Conservation (phyloP, 2,888 invertebrate species). For the Gisinianus flammeolus region DNA sequence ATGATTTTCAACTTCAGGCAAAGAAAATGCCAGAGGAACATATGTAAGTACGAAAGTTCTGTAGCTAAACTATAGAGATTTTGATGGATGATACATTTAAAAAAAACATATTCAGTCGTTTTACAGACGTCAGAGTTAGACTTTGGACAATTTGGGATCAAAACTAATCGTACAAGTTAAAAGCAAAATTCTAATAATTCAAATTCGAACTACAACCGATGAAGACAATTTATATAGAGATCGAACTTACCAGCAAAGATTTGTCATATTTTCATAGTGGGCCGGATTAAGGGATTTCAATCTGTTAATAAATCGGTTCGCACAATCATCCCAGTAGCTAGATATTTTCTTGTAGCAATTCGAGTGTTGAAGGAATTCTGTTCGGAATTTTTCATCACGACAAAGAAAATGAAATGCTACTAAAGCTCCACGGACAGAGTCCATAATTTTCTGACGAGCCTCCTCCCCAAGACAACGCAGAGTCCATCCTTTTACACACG, state of each 20-base stretch:
- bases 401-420: conserved; percentile 47
- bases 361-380: conserved; percentile 48
- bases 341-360: conserved; percentile 51
- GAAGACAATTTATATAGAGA: too few species aligned
- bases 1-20: too few species aligned
- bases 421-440: conserved; percentile 47
- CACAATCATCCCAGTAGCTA: conserved; percentile 52
- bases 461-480: conserved; percentile 47
- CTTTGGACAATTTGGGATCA: too few species aligned
- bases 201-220: too few species aligned
- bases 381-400: conserved; percentile 47
- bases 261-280: conserved; percentile 16
- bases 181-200: too few species aligned
- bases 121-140: too few species aligned
- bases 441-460: conserved; percentile 42
- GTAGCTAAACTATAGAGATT: too few species aligned
- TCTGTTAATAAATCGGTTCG: conserved; percentile 34
- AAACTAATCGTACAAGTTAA: too few species aligned
- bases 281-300: conserved; percentile 21
- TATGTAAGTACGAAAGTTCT: too few species aligned
- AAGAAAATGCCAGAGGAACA: too few species aligned
- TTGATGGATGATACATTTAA: too few species aligned
- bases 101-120: too few species aligned
- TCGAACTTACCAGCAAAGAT: conserved; percentile 43
- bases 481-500: conserved; percentile 46